These are phyloP conservation scores for Poecilia gillii DNA, from an alignment of 2,797 vertebrate genomes.

Conservation along the genomic window DNA sequence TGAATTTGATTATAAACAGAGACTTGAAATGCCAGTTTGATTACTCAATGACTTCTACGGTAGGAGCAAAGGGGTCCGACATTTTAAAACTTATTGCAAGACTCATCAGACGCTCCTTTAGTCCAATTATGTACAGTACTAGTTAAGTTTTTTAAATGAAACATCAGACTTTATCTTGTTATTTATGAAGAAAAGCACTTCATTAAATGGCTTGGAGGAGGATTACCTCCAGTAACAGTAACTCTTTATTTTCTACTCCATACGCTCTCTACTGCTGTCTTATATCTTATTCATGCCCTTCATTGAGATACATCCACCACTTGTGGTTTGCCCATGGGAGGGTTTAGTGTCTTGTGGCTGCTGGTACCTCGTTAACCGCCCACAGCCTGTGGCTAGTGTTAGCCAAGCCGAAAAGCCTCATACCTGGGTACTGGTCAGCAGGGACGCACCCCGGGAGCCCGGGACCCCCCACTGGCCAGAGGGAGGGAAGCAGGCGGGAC, in stretches of 20 bases:
- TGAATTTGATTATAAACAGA: background rate
- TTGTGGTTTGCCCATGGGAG: conserved; percentile 64
- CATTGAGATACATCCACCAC: conserved; percentile 58
- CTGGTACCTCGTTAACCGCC: conserved; percentile 82
- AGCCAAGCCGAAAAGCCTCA: conserved; percentile 72
- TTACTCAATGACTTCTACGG: background rate
- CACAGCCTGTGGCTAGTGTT: conserved; percentile 66
- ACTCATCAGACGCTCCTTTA: background rate
- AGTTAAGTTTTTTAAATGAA: background rate
- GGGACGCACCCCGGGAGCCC: conserved; percentile 65
- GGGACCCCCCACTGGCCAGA: conserved; percentile 53
- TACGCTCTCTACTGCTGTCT: conserved; percentile 1
- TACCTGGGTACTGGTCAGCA: conserved; percentile 78
- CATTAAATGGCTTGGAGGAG: background rate
- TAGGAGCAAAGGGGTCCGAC: background rate
- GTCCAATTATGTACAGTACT: background rate
- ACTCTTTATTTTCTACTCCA: background rate
- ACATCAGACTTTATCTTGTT: background rate
- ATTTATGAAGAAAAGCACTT: background rate
- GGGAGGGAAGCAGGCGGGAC: conserved; percentile 71
- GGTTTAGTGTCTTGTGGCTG: conserved; percentile 74
- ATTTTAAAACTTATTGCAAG: background rate
- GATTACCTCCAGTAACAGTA: background rate
- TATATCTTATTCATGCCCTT: conserved; percentile 42
- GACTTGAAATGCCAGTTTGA: background rate